Conservation (phyloP, 64 coral and sea anemone genomes). For the Acropora yongei region DNA sequence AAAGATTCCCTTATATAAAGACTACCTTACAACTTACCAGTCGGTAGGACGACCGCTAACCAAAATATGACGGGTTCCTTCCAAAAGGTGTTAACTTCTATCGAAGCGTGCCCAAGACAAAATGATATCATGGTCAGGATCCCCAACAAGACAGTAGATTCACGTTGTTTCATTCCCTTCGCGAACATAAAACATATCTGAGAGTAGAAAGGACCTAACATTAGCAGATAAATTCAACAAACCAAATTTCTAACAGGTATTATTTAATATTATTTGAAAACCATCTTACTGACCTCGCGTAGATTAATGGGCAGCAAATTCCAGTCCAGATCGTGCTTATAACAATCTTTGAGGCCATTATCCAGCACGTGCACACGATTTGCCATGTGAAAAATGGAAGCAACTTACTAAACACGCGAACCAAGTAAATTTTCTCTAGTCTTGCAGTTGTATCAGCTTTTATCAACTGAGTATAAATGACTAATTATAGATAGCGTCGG, state of each 20-base stretch:
- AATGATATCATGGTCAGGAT: background rate
- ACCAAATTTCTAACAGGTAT: background rate
- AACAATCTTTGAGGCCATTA: background rate
- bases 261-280: background rate
- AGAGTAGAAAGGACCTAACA: background rate
- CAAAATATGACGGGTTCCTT: conserved; percentile 30
- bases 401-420: background rate
- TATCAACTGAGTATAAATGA: background rate
- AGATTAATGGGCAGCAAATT: background rate
- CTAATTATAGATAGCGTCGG: background rate
- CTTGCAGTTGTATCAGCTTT: background rate
- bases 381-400: background rate
- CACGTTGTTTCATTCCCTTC: conserved; percentile 7
- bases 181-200: conserved; percentile 6
- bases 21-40: conserved; percentile 18
- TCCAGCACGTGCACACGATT: background rate
- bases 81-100: background rate
- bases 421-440: background rate
- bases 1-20: background rate
- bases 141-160: background rate
- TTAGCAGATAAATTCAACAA: background rate
- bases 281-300: background rate
- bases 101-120: conserved; percentile 2
- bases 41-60: background rate
- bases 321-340: background rate